phyloP scores from a whole-genome alignment of 2,113 vertebrate species.

The Dicrurus megarhynchus region DNA sequence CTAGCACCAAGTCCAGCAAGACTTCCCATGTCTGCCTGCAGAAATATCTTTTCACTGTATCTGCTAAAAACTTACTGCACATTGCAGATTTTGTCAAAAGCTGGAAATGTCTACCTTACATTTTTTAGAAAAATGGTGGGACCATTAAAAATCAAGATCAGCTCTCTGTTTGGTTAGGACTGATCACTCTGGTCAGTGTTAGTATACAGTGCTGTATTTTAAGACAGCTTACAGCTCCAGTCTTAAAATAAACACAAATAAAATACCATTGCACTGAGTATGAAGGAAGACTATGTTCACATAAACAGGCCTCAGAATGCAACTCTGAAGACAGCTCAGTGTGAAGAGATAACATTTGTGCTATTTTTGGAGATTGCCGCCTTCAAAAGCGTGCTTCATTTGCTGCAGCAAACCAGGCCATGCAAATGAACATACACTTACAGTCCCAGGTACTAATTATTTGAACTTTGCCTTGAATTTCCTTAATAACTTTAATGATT shows the following conservation, averaged over 20 bases:
- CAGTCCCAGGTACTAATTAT: not conserved
- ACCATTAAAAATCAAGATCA: not conserved
- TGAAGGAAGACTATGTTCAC: conserved; percentile 9
- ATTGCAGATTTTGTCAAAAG: not conserved
- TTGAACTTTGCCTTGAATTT: not conserved
- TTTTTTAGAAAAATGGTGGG: not conserved
- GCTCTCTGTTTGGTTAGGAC: not conserved
- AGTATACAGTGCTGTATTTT: not conserved
- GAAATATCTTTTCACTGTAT: not conserved
- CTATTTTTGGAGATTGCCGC: conserved; percentile 29
- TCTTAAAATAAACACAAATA: conserved; percentile 49
- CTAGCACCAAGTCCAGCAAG: not conserved
- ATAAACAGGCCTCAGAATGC: not conserved
- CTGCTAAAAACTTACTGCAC: not conserved
- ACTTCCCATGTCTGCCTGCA: not conserved
- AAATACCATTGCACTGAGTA: conserved; percentile 6
- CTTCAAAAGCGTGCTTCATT: not conserved
- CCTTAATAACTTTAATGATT: not conserved
- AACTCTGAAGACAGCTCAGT: conserved; percentile 10
- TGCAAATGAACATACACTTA: not conserved
- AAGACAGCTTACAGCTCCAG: not conserved
- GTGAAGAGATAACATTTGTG: conserved; percentile 38
- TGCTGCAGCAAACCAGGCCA: not conserved
- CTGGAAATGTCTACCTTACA: accelerated
- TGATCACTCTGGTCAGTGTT: not conserved